Evolutionary conservation across 1,140 invertebrate genomes (phyloP), one percentile per base, ranked within the genome.

Genomic region (Mizuhopecten yessoensis): DNA sequence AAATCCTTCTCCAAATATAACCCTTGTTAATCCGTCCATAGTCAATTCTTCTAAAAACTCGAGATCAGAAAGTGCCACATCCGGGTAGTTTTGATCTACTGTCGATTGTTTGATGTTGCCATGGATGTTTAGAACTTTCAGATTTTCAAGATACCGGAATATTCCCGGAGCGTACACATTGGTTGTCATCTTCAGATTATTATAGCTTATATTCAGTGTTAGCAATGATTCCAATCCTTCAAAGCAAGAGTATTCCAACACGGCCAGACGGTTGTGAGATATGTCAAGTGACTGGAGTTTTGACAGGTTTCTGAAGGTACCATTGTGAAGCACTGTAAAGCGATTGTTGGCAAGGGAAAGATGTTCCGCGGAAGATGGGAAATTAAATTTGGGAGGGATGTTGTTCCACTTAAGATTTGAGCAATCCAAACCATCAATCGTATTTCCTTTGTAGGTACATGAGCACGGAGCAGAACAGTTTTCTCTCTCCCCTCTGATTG

Each of bases 361-460:
- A 29, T 29, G 23, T 75, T 29, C n/a, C 11, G 29, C n/a, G 23
- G 57, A 75, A 29, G 57, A 17, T n/a, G 57, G 57, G 20, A 75
- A 75, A 29, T 9, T 29, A n/a, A 75, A 75, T 5, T n/a, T 75
- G n/a, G n/a, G 17, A 7, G 57, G 57, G 11, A 75, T n/a, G 2
- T 13, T n/a, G n/a, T n/a, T n/a, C 57, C 57, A 75, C 23, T 75
- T 75, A n/a, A 75, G 57, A 75, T 75, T 29, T 75, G 57, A 75
- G 29, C 57, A 75, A 75, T 75, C 57, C 29, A 75, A 75, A n/a
- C 5, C n/a, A 29, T 29, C 1, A 17, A 29, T 29, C 9, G 23
- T 29, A 0, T 75, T 29, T 75, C 57, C 57, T 75, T 75, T 75
- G 57, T 75, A 75, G 23, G n/a, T 29, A 29, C 57, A 75, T 11